A percentile compares a stretch with the other conserved stretches of the same genome.
Conservation (phyloP, 2,797 vertebrate species). For the Ctenopoma multispine region DNA sequence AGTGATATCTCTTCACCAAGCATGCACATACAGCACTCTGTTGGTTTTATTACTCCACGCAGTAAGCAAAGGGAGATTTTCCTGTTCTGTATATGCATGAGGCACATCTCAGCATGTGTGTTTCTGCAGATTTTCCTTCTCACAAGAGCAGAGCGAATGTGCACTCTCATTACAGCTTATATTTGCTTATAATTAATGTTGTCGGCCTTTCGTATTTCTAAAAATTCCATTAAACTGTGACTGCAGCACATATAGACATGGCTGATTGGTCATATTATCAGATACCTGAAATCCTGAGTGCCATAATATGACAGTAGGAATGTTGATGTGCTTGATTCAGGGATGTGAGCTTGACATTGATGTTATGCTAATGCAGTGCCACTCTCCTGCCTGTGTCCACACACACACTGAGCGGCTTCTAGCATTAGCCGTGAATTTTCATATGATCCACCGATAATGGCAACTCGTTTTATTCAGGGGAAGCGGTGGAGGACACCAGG, state of each 20-base stretch:
- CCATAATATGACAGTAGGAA: constrained; percentile 68
- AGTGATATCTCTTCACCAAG: constrained; percentile 19
- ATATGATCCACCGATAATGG: constrained; percentile 61
- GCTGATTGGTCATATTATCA: constrained; percentile 57
- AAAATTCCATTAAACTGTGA: constrained; percentile 45
- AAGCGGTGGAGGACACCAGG: constrained; percentile 25
- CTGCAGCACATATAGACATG: constrained; percentile 32
- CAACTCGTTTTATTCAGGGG: constrained; percentile 62
- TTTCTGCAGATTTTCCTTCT: constrained; percentile 17
- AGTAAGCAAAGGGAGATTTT: constrained; percentile 37
- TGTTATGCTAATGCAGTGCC: constrained; percentile 76
- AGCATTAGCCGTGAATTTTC: constrained; percentile 60
- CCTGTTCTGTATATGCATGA: constrained; percentile 27
- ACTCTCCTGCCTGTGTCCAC: constrained; percentile 64
- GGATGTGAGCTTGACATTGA: constrained; percentile 69
- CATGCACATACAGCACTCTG: constrained; percentile 1
- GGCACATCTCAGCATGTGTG: constrained; percentile 14
- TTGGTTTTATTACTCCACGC: constrained; percentile 42
- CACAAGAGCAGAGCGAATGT: constrained; percentile 25
- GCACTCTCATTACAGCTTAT: constrained; percentile 29
- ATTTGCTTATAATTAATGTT: constrained; percentile 43
- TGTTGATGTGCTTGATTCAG: constrained; percentile 71
- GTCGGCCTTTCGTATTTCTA: constrained; percentile 35
- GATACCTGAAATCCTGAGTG: constrained; percentile 67
- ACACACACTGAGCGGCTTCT: constrained; percentile 50